phyloP scores from a whole-genome alignment of 2,888 invertebrate genomes.

The Lamproptera curius region DNA sequence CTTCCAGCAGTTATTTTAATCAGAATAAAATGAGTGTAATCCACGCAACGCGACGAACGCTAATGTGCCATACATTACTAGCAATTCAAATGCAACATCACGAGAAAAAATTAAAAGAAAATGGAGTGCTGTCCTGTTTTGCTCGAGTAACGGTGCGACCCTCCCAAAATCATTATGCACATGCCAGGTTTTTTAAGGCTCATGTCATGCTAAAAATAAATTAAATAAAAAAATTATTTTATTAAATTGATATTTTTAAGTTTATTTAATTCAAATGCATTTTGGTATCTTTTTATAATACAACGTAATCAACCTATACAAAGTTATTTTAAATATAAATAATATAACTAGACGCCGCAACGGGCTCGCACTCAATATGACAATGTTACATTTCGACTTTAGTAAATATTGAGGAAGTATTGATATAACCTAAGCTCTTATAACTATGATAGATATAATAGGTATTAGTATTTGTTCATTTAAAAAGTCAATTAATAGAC shows the following conservation, averaged over 20 bases:
- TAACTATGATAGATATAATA: background rate
- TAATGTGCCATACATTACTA: no score
- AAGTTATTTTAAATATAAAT: slow-evolving; percentile 25
- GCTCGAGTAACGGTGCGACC: no score
- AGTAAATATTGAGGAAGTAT: background rate
- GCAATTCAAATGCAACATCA: no score
- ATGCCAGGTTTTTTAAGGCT: no score
- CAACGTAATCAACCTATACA: slow-evolving; percentile 29
- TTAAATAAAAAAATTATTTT: background rate
- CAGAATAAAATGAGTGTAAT: no score
- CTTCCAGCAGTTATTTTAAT: no score
- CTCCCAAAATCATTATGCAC: no score
- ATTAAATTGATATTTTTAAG: slow-evolving; percentile 27
- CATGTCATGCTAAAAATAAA: background rate
- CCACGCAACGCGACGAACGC: no score
- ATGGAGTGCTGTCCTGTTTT: no score
- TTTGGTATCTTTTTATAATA: slow-evolving; percentile 46
- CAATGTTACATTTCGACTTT: background rate
- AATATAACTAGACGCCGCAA: background rate
- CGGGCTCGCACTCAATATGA: background rate
- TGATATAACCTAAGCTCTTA: slow-evolving; percentile 7
- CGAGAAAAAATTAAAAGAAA: no score
- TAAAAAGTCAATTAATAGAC: background rate
- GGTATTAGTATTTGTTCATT: slow-evolving; percentile 10
- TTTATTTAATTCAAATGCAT: slow-evolving; percentile 49